These are phyloP conservation scores for Oceanites oceanicus DNA, from an alignment of 2,113 vertebrate species.

Conservation along the genomic window DNA sequence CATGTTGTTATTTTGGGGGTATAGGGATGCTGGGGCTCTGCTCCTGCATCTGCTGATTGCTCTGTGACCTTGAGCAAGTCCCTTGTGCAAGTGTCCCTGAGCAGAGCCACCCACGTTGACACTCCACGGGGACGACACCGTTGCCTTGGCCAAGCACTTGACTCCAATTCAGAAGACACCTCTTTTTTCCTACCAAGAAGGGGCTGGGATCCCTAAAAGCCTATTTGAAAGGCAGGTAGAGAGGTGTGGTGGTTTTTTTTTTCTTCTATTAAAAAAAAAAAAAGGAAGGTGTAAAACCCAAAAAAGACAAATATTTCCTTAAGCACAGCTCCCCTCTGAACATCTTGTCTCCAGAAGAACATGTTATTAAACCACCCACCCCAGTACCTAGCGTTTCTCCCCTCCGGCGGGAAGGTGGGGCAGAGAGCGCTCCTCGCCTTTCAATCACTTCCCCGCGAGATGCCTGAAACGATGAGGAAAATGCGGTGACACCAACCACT, in stretches of 20 bases:
- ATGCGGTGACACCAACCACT: rapidly evolving
- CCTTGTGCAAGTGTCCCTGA: background rate
- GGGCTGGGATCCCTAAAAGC: background rate
- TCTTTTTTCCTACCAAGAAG: background rate
- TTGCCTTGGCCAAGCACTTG: background rate
- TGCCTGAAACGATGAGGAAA: background rate
- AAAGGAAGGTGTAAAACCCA: background rate
- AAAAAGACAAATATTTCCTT: background rate
- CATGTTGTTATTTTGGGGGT: background rate
- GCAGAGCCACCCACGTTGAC: background rate
- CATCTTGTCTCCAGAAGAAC: conserved; percentile 51
- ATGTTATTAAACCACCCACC: conserved; percentile 45
- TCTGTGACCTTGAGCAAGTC: background rate
- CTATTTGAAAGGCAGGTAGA: background rate
- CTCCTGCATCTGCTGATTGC: background rate
- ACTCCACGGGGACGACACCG: background rate
- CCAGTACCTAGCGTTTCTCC: conserved; percentile 15
- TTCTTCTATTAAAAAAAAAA: too few relatives aligned
- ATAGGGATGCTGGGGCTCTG: background rate
- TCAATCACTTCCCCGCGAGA: background rate
- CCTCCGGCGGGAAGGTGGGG: conserved; percentile 44
- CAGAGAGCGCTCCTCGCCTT: background rate
- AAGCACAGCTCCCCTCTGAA: conserved; percentile 27
- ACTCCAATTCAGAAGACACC: rapidly evolving
- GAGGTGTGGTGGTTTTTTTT: background rate